Conservation (phyloP, 2,113 vertebrate species). For the Rhinogobius similis region DNA sequence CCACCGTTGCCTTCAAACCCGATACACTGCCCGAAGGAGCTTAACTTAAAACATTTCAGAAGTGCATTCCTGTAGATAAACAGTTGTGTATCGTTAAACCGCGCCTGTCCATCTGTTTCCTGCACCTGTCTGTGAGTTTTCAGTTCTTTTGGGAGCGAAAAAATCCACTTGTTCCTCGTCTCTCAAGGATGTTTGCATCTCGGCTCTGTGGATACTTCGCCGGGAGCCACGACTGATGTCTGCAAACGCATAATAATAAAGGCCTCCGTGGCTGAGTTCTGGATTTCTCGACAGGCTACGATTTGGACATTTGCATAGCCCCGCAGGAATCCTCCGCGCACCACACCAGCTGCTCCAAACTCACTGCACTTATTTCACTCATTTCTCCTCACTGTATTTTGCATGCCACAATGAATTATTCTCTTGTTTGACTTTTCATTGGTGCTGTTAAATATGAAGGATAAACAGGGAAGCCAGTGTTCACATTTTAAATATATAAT, state of each 20-base stretch:
- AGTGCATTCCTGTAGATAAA: slow-evolving; percentile 34
- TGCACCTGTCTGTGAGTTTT: slow-evolving; percentile 23
- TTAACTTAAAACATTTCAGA: slow-evolving; percentile 16
- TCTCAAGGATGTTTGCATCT: slow-evolving; percentile 44
- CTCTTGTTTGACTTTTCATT: background rate
- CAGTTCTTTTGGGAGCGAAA: slow-evolving; percentile 20
- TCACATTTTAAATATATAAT: no score
- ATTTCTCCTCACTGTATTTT: slow-evolving; percentile 3
- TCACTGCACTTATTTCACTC: background rate
- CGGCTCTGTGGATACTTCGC: slow-evolving; percentile 42
- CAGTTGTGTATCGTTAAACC: background rate
- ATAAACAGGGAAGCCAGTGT: background rate
- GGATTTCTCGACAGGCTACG: slow-evolving; percentile 39
- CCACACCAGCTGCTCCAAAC: slow-evolving; percentile 25
- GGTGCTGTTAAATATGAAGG: slow-evolving; percentile 6
- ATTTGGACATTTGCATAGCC: slow-evolving; percentile 50
- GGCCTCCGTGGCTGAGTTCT: slow-evolving; percentile 39
- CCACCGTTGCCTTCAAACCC: no score
- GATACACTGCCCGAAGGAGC: background rate
- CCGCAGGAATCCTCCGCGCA: slow-evolving; percentile 30
- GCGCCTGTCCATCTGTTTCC: slow-evolving; percentile 39
- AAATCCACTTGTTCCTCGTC: slow-evolving; percentile 12
- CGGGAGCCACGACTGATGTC: slow-evolving; percentile 47
- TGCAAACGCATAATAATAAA: slow-evolving; percentile 58
- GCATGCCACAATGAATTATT: slow-evolving; percentile 3